A percentile compares a stretch with the other conserved stretches of the same genome.
Conservation (phyloP, 2,113 vertebrate genomes). For the Oreochromis spilurus region DNA sequence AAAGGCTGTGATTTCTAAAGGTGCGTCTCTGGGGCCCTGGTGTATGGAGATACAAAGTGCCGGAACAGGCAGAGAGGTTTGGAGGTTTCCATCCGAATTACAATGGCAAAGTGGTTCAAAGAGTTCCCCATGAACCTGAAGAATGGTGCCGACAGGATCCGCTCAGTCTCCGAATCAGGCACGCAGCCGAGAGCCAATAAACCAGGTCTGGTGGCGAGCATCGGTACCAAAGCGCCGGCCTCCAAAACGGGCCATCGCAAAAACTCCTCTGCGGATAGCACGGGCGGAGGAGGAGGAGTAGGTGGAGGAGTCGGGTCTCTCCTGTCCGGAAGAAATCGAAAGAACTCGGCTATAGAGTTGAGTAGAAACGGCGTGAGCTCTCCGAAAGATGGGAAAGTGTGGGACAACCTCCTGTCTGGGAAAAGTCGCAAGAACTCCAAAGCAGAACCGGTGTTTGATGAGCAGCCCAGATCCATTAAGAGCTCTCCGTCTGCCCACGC, state of each 20-base stretch:
- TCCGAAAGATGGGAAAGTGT: conserved; percentile 63
- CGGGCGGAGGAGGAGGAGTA: conserved; percentile 24
- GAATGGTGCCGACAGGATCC: conserved; percentile 78
- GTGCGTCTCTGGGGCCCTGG: conserved; percentile 51
- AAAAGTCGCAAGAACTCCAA: conserved; percentile 82
- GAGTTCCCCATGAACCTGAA: conserved; percentile 85
- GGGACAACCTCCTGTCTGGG: conserved; percentile 78
- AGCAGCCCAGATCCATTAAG: conserved; percentile 61
- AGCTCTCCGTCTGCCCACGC: conserved; percentile 58
- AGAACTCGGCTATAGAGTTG: conserved; percentile 75
- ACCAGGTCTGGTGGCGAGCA: conserved; percentile 58
- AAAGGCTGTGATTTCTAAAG: conserved; percentile 49
- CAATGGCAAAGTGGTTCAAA: conserved; percentile 91
- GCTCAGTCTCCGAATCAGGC: conserved; percentile 61
- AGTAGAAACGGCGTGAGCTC: conserved; percentile 28
- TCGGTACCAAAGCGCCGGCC: conserved; percentile 46
- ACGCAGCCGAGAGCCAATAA: conserved; percentile 54
- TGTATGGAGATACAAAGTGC: conserved; percentile 52
- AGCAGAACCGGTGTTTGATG: conserved; percentile 48
- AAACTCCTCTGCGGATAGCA: conserved; percentile 45
- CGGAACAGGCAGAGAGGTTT: conserved; percentile 8
- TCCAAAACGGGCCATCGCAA: conserved; percentile 67
- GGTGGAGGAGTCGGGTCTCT: conserved; percentile 53
- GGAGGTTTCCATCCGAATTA: conserved; percentile 16
- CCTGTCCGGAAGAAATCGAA: conserved; percentile 72